Base-by-base conservation (phyloP, 1,140 invertebrate species). In the Yoshiicerus persimilis region DNA sequence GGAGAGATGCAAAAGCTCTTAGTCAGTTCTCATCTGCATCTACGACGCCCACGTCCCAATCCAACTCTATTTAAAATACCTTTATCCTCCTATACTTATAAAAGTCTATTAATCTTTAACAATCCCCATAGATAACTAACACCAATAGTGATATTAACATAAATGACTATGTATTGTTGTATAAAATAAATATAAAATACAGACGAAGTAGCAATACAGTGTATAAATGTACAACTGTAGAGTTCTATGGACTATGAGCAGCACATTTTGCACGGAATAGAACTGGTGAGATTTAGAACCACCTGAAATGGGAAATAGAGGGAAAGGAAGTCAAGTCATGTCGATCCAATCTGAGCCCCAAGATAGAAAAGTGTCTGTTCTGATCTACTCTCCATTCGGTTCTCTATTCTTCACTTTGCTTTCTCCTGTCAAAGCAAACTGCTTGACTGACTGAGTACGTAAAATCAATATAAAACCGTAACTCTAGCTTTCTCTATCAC, bases 381-480 rank as follows among this genome's bases (percentile, higher is more conserved):
- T 70, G 64, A 27, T 70, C 64, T 70, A 70, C 64, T 70, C 27
- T 30, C 13, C 13, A 16, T 8, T 20, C 32, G 34, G 30, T 34
- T 80, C 75, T 38, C 75, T 80, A 34, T 80, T 36, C 32, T 36
- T 77, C 70, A 77, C 70, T 36, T 34, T 34, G 13, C 75, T 80
- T 36, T 80, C 75, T 80, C 32, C 34, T 80, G 75, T 80, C 75
- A 80, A 80, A 80, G 75, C 75, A 47, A 39, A 16, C 38, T 47
- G 47, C 38, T 84, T 84, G 83, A 84, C 83, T 84, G 83, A 56
- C 83, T 84, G 83, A 84, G 83, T 47, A 38, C 23, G 27, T 62
- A 84, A 84, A 84, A 84, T 84, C 83, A 84, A 84, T 84, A 84
- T 27, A 80, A n/a, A 80, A 80, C 75, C 16, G 75, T 80, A 80